Evolutionary conservation across 64 coral and sea anemone genomes (phyloP), one percentile per base, ranked within the genome.

Genomic region (Pachyseris speciosa): DNA sequence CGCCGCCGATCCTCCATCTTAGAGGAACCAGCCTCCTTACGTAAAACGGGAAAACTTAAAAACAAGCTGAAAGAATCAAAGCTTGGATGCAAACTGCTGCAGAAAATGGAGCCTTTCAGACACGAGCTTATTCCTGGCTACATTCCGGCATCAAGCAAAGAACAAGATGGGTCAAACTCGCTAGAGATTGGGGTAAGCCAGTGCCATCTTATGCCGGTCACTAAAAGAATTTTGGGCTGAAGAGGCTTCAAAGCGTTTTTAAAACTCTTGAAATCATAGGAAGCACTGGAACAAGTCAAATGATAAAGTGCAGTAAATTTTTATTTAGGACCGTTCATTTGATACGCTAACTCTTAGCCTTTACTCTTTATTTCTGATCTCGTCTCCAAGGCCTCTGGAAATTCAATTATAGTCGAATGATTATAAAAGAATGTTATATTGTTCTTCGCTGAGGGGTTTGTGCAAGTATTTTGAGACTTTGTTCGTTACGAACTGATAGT

Each of bases 61-160:
- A 27, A 7, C 25, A 57, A 13, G 32, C 37, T 81, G 36, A 61
- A 59, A 40, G 53, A 81, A 61, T 61, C 52, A n/a, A 10, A 20
- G 2, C 25, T 81, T 0, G 77, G 77, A 39, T 61, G 77, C 17
- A 60, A 63, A 38, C 36, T 81, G 34, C 34, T 81, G 20, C 77
- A 61, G 77, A 41, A 81, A 59, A 81, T 41, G 77, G 52, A 38
- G 34, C 52, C 77, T 24, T 61, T 60, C 25, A 63, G 32, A 9
- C 32, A 15, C 3, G 51, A 15, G 13, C 40, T 60, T 3, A 41
- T 17, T 16, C 6, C 19, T 27, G 27, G n/a, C 25, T 19, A 32
- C 25, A 25, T 33, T 4, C 0, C 15, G 17, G 34, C 67, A 71
- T 24, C 29, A 9, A 22, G 9, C 30, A 38, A 22, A 38, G 76